Conservation (phyloP, 2,888 invertebrate genomes). For the Thysanoteuthis rhombus region DNA sequence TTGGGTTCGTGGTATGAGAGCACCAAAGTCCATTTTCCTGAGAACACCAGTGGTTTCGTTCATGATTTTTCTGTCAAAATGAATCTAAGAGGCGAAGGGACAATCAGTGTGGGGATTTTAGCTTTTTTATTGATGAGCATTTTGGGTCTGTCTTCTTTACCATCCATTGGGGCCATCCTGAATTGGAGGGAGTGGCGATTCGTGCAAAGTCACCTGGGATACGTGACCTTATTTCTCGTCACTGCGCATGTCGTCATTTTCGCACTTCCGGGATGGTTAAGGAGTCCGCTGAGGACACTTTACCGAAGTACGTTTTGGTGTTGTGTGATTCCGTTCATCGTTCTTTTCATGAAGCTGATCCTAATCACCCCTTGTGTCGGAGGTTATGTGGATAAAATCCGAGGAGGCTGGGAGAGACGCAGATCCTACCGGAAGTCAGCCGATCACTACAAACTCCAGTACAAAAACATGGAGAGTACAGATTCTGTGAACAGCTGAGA, state of each 20-base stretch:
- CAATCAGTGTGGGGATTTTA: slow-evolving; percentile 43
- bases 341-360: slow-evolving; percentile 45
- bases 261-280: slow-evolving; percentile 53
- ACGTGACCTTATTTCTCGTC: slow-evolving; percentile 47
- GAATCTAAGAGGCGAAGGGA: neutral
- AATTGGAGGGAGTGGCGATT: slow-evolving; percentile 62
- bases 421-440: neutral
- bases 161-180: slow-evolving; percentile 51
- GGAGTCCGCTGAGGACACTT: neutral
- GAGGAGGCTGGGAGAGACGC: slow-evolving; percentile 54
- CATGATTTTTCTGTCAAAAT: neutral
- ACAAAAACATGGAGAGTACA: neutral
- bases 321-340: slow-evolving; percentile 48
- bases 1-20: neutral
- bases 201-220: slow-evolving; percentile 56
- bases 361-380: slow-evolving; percentile 48
- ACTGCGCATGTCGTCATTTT: slow-evolving; percentile 51
- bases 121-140: slow-evolving; percentile 51
- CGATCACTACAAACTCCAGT: neutral
- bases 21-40: neutral
- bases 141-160: slow-evolving; percentile 52
- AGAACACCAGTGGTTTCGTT: neutral
- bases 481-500: neutral
- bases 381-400: slow-evolving; percentile 46
- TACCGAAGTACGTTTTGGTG: slow-evolving; percentile 46